phyloP scores from a whole-genome alignment of 2,113 vertebrate genomes.

The Ophiodon elongatus region DNA sequence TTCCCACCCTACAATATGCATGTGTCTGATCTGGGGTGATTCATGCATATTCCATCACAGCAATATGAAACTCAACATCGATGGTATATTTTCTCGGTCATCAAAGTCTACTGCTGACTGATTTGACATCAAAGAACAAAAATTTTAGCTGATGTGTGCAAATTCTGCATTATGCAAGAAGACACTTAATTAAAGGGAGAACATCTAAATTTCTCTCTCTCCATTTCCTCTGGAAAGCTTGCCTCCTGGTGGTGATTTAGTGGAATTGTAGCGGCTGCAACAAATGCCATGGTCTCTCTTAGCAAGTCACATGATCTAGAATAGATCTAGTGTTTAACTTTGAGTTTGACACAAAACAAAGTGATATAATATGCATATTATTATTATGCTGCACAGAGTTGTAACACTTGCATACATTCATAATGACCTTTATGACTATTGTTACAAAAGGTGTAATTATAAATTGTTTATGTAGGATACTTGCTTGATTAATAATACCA shows the following conservation, averaged over 20 bases:
- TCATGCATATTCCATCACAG: background rate
- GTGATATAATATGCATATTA: background rate
- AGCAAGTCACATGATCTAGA: background rate
- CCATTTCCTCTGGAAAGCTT: background rate
- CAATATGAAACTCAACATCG: background rate
- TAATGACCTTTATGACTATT: background rate
- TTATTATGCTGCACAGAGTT: background rate
- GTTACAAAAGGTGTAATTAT: background rate
- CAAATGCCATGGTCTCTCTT: background rate
- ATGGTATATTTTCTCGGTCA: background rate
- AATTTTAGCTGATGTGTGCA: slow-evolving; percentile 4
- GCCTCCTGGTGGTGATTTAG: slow-evolving; percentile 44
- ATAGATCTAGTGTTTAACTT: background rate
- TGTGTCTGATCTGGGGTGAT: background rate
- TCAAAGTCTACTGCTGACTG: slow-evolving; percentile 14
- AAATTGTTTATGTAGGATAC: background rate
- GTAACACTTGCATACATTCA: background rate
- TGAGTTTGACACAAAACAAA: background rate
- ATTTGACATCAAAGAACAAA: background rate
- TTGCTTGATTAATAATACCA: background rate
- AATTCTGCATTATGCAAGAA: slow-evolving; percentile 12
- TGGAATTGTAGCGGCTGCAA: slow-evolving; percentile 15
- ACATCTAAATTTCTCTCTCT: background rate
- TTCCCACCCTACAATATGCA: background rate
- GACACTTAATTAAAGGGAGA: background rate